Evolutionary conservation across 1,140 invertebrate species (phyloP).

Genomic region (Asobara japonica): DNA sequence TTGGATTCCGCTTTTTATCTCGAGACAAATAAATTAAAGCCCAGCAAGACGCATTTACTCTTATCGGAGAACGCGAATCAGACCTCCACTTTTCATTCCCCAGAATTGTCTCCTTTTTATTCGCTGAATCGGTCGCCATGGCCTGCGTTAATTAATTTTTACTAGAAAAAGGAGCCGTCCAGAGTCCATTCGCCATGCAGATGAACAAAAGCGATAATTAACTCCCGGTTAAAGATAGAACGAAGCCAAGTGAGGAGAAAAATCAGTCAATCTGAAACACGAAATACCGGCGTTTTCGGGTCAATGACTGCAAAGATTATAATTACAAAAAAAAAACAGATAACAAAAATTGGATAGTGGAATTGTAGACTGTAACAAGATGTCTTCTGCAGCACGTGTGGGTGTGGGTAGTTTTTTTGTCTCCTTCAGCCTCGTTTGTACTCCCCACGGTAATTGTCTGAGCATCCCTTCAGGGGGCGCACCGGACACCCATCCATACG

Average conservation of each 20-base stretch:
- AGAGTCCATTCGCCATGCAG: not conserved
- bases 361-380: too few relatives aligned
- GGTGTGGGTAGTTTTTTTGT: too few relatives aligned
- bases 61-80: conserved; percentile 1
- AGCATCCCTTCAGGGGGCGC: too few relatives aligned
- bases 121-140: not conserved
- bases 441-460: too few relatives aligned
- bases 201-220: not conserved
- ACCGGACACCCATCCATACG: too few relatives aligned
- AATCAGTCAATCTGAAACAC: too few relatives aligned
- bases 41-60: not conserved
- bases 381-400: too few relatives aligned
- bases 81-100: conserved; percentile 9
- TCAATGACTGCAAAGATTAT: too few relatives aligned
- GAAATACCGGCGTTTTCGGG: too few relatives aligned
- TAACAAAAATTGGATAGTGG: too few relatives aligned
- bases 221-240: not conserved
- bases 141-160: conserved; percentile 13
- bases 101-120: not conserved
- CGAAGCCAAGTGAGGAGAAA: not conserved
- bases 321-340: too few relatives aligned
- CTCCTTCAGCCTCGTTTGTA: too few relatives aligned
- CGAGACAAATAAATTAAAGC: conserved; percentile 11
- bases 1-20: not conserved
- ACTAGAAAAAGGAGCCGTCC: not conserved